Conservation (phyloP, 2,888 invertebrate genomes). For the Himalopsyche tibetana region DNA sequence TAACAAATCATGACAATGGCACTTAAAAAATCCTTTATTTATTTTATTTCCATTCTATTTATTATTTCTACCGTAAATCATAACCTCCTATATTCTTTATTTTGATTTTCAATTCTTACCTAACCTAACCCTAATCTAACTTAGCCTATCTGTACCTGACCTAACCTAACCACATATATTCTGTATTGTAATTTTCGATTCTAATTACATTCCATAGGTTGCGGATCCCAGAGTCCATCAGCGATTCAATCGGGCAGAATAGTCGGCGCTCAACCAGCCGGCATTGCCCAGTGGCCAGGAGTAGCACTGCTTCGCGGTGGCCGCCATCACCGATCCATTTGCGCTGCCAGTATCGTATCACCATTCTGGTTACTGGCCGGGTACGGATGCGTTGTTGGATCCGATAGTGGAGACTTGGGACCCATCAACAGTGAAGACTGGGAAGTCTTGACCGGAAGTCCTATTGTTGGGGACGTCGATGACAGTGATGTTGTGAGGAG, state of each 20-base stretch:
- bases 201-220: slow-evolving; percentile 68
- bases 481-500: slow-evolving; percentile 53
- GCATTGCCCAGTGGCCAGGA: slow-evolving; percentile 78
- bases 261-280: slow-evolving; percentile 74
- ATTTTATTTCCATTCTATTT: no score
- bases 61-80: no score
- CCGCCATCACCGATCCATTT: slow-evolving; percentile 71
- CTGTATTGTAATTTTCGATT: slow-evolving; percentile 40
- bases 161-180: neutral
- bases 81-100: no score
- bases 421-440: slow-evolving; percentile 58
- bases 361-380: slow-evolving; percentile 74
- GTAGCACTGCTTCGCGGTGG: slow-evolving; percentile 76
- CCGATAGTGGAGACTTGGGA: slow-evolving; percentile 53
- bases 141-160: no score
- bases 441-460: slow-evolving; percentile 62
- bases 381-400: slow-evolving; percentile 68
- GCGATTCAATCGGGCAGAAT: slow-evolving; percentile 71
- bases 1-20: no score
- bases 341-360: slow-evolving; percentile 73
- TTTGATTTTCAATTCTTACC: no score
- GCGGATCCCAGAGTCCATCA: slow-evolving; percentile 70
- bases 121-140: no score
- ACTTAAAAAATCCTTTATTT: no score
- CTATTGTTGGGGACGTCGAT: slow-evolving; percentile 47